Percentiles rank a stretch among this genome's conserved stretches.
These are phyloP conservation scores for Drosophila subpulchrella DNA, from an alignment of 1,140 invertebrate genomes.

Conservation along the genomic window DNA sequence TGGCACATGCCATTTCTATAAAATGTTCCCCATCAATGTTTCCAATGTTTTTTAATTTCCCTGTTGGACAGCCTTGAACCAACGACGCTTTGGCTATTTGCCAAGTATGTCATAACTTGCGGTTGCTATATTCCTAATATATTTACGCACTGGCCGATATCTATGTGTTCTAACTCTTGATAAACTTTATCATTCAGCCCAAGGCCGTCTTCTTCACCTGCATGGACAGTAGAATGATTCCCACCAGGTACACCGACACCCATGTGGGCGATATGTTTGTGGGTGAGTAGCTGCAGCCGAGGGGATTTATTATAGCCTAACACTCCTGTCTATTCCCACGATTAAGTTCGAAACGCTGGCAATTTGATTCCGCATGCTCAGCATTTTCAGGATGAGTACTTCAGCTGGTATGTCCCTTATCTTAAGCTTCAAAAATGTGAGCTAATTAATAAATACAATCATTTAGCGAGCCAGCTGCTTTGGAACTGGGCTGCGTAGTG, in stretches of 20 bases:
- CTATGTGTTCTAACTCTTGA: slow-evolving; percentile 41
- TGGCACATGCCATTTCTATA: background rate
- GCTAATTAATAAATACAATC: too few relatives aligned
- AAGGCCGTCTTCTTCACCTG: slow-evolving; percentile 98
- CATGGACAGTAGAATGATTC: slow-evolving; percentile 98
- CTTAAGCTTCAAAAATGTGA: too few relatives aligned
- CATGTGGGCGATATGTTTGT: slow-evolving; percentile 99
- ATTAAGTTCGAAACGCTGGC: slow-evolving; percentile 95
- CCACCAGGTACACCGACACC: slow-evolving; percentile 97
- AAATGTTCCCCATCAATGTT: slow-evolving; percentile 6
- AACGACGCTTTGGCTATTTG: slow-evolving; percentile 41
- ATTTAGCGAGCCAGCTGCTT: slow-evolving; percentile 92
- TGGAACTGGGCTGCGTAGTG: slow-evolving; percentile 97
- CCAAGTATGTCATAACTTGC: slow-evolving; percentile 54
- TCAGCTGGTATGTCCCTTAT: slow-evolving; percentile 87
- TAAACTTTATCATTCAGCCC: slow-evolving; percentile 87
- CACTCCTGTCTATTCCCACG: slow-evolving; percentile 29
- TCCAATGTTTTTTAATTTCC: slow-evolving; percentile 26
- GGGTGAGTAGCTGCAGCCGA: slow-evolving; percentile 86
- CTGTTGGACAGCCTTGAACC: slow-evolving; percentile 50
- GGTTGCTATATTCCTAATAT: slow-evolving; percentile 23
- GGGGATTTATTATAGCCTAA: slow-evolving; percentile 2
- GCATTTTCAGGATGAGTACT: slow-evolving; percentile 93
- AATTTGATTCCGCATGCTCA: slow-evolving; percentile 96
- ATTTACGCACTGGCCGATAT: slow-evolving; percentile 43